Base-by-base conservation (phyloP, 2,888 invertebrate species). In the Epiblema foenella region DNA sequence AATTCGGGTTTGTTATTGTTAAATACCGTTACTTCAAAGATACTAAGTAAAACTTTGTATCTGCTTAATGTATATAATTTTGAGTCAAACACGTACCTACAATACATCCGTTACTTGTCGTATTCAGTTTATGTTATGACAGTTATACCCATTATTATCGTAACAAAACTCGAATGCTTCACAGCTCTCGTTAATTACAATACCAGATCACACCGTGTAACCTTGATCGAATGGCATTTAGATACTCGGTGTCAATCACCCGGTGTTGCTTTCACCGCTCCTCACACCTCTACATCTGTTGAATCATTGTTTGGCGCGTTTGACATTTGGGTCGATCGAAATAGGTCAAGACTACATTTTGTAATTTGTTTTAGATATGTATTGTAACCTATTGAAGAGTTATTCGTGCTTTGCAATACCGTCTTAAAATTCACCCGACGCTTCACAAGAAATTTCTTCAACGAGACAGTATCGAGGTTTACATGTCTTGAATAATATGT, bases 191-290 rank as follows among this genome's bases (percentile, higher is more conserved):
- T 57, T 71, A 67, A 71, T 67, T 67, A 66, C 57, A 71, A 67
- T 67, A 71, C 67, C 71, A 67, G 71, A 70, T 70, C 65, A 87
- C 86, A 77, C 83, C 74, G 60, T 73, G 74, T 78, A 81, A 86
- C 90, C 90, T 89, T 90, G 90, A 81, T 82, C 86, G 82, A 84
- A 86, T 89, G 83, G 80, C 86, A 89, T 89, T 89, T 88, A 84
- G 75, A 73, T 77, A 77, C 81, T 78, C 79, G 76, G 81, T 86
- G 89, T 89, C 90, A 89, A 89, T 90, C 89, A 89, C 82, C 79
- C 80, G 81, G 78, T 77, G 78, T 75, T 72, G 68, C 74, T 75
- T 74, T 73, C 69, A 62, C 74, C 66, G 66, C 57, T 68, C 72
- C 65, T 76, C 54, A 73, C 64, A 54, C 64, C 69, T 54, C 17